Percentiles rank a stretch among this genome's conserved stretches.
These are phyloP conservation scores for Latrodectus hesperus DNA, from an alignment of 2,888 invertebrate genomes.

Conservation along the genomic window DNA sequence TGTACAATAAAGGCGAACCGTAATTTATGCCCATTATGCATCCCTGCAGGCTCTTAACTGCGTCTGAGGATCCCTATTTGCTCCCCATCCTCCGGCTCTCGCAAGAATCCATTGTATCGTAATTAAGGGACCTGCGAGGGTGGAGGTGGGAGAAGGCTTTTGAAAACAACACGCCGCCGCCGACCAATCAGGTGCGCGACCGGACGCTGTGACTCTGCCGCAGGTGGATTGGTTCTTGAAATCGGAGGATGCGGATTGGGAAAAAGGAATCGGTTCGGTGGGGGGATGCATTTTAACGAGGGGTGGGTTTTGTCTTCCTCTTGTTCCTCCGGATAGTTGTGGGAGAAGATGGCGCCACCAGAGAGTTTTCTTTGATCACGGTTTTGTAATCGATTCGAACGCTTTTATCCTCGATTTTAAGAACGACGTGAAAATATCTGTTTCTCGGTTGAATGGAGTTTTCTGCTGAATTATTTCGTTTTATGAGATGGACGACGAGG, in stretches of 20 bases:
- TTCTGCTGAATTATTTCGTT: too few relatives aligned
- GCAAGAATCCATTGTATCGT: constrained; percentile 54
- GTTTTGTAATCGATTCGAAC: neutral
- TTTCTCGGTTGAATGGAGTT: too few relatives aligned
- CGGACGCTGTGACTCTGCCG: constrained; percentile 56
- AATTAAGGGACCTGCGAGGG: constrained; percentile 33
- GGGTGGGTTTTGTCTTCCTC: constrained; percentile 36
- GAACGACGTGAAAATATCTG: too few relatives aligned
- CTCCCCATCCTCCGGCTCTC: constrained; percentile 2
- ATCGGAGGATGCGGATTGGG: constrained; percentile 58
- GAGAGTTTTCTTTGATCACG: neutral
- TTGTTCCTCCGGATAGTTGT: neutral
- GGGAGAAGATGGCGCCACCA: constrained; percentile 35
- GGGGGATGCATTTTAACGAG: constrained; percentile 42
- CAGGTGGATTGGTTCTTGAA: constrained; percentile 64
- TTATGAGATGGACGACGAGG: too few relatives aligned
- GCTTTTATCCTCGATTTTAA: neutral
- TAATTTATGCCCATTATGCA: constrained; percentile 48
- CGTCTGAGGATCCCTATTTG: constrained; percentile 49
- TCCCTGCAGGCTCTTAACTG: constrained; percentile 26
- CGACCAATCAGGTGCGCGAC: constrained; percentile 55
- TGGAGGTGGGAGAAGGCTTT: constrained; percentile 21
- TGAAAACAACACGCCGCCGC: constrained; percentile 48
- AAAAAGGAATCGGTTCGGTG: constrained; percentile 28
- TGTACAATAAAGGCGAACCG: constrained; percentile 29